Conservation (phyloP, 2,888 invertebrate species). For the Cheiracanthium punctorium region DNA sequence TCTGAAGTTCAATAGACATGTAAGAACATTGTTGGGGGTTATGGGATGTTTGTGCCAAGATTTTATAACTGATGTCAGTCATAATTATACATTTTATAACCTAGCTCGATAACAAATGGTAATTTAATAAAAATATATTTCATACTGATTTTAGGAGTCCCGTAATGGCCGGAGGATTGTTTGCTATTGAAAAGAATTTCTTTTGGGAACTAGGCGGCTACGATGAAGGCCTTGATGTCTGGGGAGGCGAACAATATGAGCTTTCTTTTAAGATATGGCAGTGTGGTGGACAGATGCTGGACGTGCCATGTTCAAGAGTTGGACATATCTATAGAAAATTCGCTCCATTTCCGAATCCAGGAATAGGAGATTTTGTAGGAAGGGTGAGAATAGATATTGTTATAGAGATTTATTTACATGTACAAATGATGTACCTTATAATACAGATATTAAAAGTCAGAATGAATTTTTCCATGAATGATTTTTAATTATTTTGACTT, state of each 20-base stretch:
- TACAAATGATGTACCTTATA: no score
- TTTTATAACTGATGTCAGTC: no score
- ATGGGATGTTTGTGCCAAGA: no score
- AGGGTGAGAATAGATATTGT: conserved; percentile 78
- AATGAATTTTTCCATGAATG: no score
- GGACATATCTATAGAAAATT: conserved; percentile 92
- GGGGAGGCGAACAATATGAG: conserved; percentile 99
- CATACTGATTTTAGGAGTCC: conserved; percentile 87
- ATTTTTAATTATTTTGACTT: no score
- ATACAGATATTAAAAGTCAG: no score
- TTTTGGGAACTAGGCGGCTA: conserved; percentile 98
- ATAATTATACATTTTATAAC: no score
- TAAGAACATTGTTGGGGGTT: no score
- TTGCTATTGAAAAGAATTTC: conserved; percentile 92
- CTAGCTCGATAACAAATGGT: no score
- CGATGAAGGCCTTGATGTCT: conserved; percentile 92
- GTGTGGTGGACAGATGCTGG: conserved; percentile 93
- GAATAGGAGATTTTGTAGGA: conserved; percentile 91
- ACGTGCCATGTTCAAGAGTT: conserved; percentile 95
- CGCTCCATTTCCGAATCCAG: conserved; percentile 92
- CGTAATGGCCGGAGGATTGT: conserved; percentile 97
- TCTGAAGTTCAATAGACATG: no score
- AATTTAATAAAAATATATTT: no score
- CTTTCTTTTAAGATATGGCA: conserved; percentile 98
- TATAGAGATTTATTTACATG: no score